These are phyloP conservation scores for Diaperis boleti DNA, from an alignment of 2,888 invertebrate genomes.

Conservation along the genomic window DNA sequence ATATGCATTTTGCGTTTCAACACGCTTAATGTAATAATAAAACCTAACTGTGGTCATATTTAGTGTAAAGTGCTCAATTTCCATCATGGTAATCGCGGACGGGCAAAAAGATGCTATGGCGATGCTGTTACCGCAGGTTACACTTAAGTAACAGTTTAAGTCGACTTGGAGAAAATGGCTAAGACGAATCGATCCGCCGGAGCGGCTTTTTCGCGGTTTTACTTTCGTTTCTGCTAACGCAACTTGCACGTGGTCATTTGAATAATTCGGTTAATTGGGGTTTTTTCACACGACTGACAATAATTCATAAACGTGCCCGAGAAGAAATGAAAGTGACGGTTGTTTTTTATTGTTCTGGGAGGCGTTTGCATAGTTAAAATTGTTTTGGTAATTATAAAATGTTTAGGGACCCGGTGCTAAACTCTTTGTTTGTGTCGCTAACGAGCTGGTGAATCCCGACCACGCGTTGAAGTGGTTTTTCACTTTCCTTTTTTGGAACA, in stretches of 20 bases:
- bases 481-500: too few relatives aligned
- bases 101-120: slow-evolving; percentile 16
- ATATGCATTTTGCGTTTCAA: slow-evolving; percentile 16
- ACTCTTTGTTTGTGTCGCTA: neutral
- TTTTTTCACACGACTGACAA: neutral
- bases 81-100: neutral
- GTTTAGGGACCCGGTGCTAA: neutral
- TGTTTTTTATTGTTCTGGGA: slow-evolving; percentile 14
- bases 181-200: neutral
- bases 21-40: slow-evolving; percentile 19
- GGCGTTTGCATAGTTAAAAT: neutral
- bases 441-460: too few relatives aligned
- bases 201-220: slow-evolving; percentile 17
- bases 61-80: slow-evolving; percentile 13
- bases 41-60: slow-evolving; percentile 24
- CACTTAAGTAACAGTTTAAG: neutral
- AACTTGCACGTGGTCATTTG: too few relatives aligned
- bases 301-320: slow-evolving; percentile 5
- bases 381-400: neutral
- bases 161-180: neutral
- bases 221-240: slow-evolving; percentile 10
- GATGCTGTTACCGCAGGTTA: slow-evolving; percentile 27
- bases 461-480: too few relatives aligned
- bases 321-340: too few relatives aligned
- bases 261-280: too few relatives aligned